Percentiles rank a stretch among this genome's conserved stretches.
These are phyloP conservation scores for Ailuropoda melanoleuca DNA, from an alignment of 2,113 vertebrate genomes.

Conservation along the genomic window DNA sequence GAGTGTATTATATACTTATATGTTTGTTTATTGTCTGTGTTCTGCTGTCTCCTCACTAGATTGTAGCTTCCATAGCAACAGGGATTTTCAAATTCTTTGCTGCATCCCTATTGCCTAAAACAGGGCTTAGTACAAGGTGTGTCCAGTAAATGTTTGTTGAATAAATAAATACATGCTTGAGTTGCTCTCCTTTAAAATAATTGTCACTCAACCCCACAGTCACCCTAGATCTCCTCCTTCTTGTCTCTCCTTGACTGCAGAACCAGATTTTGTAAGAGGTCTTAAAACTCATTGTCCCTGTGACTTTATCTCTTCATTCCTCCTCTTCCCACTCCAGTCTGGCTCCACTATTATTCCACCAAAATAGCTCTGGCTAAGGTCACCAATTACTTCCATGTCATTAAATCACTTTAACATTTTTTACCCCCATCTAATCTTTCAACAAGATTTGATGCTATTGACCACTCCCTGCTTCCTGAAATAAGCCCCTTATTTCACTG, in stretches of 20 bases:
- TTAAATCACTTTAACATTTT: neutral
- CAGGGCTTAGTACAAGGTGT: neutral
- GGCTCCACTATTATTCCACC: neutral
- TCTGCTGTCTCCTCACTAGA: neutral
- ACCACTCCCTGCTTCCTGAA: neutral
- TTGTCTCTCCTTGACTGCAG: neutral
- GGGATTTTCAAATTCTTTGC: neutral
- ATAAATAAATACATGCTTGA: neutral
- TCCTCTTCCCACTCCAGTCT: neutral
- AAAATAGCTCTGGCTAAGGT: neutral
- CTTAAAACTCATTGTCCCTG: neutral
- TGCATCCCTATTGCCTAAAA: neutral
- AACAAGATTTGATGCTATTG: neutral
- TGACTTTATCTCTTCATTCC: neutral
- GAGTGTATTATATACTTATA: neutral
- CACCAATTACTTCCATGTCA: neutral
- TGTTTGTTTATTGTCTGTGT: neutral
- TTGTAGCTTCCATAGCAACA: neutral
- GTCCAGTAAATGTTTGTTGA: neutral
- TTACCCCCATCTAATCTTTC: neutral
- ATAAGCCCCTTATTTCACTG: neutral
- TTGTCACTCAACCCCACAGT: neutral
- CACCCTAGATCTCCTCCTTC: neutral
- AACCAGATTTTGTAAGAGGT: neutral
- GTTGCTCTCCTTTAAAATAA: conserved; percentile 17